These are phyloP conservation scores for Stenurella melanura DNA, from an alignment of 2,888 invertebrate genomes.

Conservation along the genomic window DNA sequence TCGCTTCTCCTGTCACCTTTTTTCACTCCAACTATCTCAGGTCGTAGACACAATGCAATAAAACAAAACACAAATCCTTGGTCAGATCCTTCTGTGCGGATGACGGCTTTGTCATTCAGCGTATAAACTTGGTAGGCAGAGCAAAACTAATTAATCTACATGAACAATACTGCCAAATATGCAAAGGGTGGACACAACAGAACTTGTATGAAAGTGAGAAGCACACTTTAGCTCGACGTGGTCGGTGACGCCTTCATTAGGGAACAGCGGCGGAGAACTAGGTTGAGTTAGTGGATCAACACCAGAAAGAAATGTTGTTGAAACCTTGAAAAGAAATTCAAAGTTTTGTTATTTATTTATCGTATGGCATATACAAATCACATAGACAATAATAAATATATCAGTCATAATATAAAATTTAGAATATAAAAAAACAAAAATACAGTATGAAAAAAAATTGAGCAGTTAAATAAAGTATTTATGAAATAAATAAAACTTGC, in stretches of 20 bases:
- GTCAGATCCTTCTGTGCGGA: conserved; percentile 29
- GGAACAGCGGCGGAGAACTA: conserved; percentile 21
- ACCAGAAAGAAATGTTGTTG: background rate
- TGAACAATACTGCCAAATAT: conserved; percentile 45
- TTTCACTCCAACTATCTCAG: background rate
- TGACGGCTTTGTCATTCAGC: conserved; percentile 32
- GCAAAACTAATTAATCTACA: conserved; percentile 34
- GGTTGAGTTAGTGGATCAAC: background rate
- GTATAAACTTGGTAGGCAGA: conserved; percentile 18
- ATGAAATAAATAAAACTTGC: no score
- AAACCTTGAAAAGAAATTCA: no score
- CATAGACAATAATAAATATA: no score
- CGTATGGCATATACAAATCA: no score
- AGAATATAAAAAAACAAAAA: no score
- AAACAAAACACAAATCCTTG: conserved; percentile 30
- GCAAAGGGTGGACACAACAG: conserved; percentile 35
- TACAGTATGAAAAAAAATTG: no score
- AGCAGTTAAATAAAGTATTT: no score
- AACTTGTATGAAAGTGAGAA: conserved; percentile 41
- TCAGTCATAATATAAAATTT: no score
- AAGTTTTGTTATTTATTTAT: no score
- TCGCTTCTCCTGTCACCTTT: conserved; percentile 16
- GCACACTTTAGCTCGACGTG: conserved; percentile 43
- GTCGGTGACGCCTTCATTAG: conserved; percentile 44
- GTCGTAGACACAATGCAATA: background rate